A percentile compares a stretch with the other conserved stretches of the same genome.
phyloP scores from a whole-genome alignment of 2,888 invertebrate genomes.

The Sinodicranocentrus sp. region DNA sequence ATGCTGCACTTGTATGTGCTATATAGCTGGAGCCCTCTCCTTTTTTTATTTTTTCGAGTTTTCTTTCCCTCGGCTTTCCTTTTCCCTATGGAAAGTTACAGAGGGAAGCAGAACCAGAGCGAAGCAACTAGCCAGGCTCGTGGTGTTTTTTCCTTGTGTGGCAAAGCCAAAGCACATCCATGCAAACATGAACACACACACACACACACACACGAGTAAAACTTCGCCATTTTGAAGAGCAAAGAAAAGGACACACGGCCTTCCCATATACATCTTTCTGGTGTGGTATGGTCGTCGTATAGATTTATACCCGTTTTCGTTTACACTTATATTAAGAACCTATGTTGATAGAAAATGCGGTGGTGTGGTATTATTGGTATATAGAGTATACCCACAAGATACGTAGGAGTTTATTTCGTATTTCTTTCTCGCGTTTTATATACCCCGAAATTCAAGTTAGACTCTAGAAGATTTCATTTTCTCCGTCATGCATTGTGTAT shows the following conservation, averaged over 20 bases:
- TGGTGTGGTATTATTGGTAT: too few relatives aligned
- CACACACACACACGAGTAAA: conserved; percentile 30
- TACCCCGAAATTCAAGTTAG: too few relatives aligned
- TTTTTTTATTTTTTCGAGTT: conserved; percentile 1
- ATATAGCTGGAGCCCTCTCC: not conserved
- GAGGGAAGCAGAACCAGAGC: conserved; percentile 7
- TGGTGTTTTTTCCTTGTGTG: conserved; percentile 28
- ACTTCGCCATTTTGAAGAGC: conserved; percentile 35
- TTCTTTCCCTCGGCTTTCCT: conserved; percentile 31
- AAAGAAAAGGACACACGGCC: not conserved
- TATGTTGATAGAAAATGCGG: too few relatives aligned
- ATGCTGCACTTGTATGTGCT: not conserved
- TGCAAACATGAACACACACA: too few relatives aligned
- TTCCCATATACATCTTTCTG: too few relatives aligned
- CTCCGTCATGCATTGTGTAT: not conserved
- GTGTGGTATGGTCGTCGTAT: too few relatives aligned
- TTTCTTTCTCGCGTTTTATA: too few relatives aligned
- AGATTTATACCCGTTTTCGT: too few relatives aligned
- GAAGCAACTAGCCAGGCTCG: not conserved
- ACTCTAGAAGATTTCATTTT: not conserved
- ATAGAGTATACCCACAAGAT: too few relatives aligned
- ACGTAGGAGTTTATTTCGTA: too few relatives aligned
- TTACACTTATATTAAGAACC: too few relatives aligned
- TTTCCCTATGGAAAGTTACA: conserved; percentile 47
- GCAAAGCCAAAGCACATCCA: conserved; percentile 16